A percentile compares a stretch with the other conserved stretches of the same genome.
phyloP scores from a whole-genome alignment of 2,797 vertebrate genomes.

The Momotus momota region DNA sequence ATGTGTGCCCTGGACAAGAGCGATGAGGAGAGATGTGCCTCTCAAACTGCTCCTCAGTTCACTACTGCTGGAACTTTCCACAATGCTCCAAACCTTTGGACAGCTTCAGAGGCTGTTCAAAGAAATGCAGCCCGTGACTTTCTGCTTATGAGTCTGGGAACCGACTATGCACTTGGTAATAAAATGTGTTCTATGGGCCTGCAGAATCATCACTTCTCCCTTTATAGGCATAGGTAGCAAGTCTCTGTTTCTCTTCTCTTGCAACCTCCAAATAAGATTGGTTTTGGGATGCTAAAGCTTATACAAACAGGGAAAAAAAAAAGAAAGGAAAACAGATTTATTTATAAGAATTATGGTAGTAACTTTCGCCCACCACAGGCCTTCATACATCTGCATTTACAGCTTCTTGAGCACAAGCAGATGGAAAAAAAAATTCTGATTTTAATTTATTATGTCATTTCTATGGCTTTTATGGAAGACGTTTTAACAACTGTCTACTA shows the following conservation, averaged over 20 bases:
- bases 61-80: background rate
- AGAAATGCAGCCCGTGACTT: accelerated
- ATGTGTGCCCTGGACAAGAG: accelerated
- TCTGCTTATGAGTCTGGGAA: background rate
- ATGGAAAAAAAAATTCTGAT: accelerated
- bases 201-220: background rate
- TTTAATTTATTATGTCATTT: background rate
- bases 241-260: background rate
- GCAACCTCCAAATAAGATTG: background rate
- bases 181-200: background rate
- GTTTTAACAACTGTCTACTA: background rate
- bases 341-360: background rate
- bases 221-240: accelerated
- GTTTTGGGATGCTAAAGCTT: background rate
- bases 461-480: background rate
- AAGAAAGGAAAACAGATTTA: background rate
- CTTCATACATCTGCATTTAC: background rate
- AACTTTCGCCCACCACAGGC: background rate
- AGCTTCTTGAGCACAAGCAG: background rate
- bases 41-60: background rate
- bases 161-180: background rate
- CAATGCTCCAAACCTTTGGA: background rate
- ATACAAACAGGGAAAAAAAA: background rate
- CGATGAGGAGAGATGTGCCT: background rate
- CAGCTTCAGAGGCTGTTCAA: background rate